Conservation (phyloP, 2,888 invertebrate species). For the Patella depressa region DNA sequence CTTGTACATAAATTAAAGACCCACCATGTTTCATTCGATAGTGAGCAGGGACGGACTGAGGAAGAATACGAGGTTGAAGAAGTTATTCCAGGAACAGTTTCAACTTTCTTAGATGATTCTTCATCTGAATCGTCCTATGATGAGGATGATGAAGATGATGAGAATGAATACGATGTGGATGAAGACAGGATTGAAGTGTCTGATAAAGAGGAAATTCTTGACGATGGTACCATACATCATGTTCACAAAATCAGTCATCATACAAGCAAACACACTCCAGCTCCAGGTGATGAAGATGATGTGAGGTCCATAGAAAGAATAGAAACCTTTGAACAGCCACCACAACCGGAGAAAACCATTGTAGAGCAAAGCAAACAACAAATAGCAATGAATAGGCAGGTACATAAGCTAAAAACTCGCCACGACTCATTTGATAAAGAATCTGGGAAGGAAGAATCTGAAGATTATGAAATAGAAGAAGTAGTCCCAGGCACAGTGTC, state of each 20-base stretch:
- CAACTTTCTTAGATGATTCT: conserved; percentile 27
- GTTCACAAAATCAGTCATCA: conserved; percentile 48
- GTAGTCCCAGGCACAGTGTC: conserved; percentile 62
- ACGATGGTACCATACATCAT: conserved; percentile 62
- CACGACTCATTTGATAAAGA: conserved; percentile 56
- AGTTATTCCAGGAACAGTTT: conserved; percentile 22
- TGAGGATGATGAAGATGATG: conserved; percentile 39
- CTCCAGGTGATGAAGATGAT: conserved; percentile 46
- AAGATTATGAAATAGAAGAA: conserved; percentile 59
- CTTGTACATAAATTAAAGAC: conserved; percentile 61
- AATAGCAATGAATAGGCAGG: conserved; percentile 60
- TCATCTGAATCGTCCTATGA: conserved; percentile 35
- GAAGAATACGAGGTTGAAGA: conserved; percentile 25
- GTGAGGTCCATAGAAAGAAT: conserved; percentile 34
- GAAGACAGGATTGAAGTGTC: conserved; percentile 46
- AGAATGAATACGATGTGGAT: conserved; percentile 6
- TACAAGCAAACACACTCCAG: conserved; percentile 45
- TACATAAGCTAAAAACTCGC: conserved; percentile 54
- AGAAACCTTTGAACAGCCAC: conserved; percentile 54
- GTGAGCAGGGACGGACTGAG: conserved; percentile 21
- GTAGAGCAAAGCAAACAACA: conserved; percentile 58
- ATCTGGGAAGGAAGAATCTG: conserved; percentile 40
- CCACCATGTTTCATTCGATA: conserved; percentile 54
- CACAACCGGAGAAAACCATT: conserved; percentile 51
- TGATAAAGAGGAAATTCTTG: conserved; percentile 56